A percentile compares a stretch with the other conserved stretches of the same genome.
Evolutionary conservation across 2,113 vertebrate genomes (phyloP).

Genomic region (Tragelaphus imberbis): DNA sequence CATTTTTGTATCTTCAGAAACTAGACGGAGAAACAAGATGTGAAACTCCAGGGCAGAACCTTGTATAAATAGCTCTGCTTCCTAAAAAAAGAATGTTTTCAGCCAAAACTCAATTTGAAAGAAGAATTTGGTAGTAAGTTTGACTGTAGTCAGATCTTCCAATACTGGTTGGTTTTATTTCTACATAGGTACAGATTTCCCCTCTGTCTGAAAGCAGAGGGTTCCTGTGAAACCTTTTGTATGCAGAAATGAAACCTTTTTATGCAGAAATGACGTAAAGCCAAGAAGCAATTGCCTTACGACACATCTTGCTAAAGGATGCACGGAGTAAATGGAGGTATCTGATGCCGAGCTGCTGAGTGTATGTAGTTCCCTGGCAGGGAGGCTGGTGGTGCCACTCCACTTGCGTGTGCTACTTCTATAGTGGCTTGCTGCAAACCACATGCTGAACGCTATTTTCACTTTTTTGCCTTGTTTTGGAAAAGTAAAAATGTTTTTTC

Average conservation of each 20-base stretch:
- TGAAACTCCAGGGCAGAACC: neutral
- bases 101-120: neutral
- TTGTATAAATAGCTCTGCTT: neutral
- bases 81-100: neutral
- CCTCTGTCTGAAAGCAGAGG: neutral
- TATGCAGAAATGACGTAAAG: neutral
- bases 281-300: neutral
- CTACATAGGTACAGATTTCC: neutral
- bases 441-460: neutral
- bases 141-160: neutral
- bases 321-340: neutral
- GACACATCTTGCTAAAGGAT: neutral
- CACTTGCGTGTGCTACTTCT: neutral
- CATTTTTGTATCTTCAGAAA: neutral
- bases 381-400: neutral
- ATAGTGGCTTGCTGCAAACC: neutral
- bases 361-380: neutral
- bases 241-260: neutral
- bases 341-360: neutral
- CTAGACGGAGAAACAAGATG: neutral
- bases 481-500: neutral
- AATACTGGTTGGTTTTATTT: neutral
- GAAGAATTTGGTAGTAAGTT: neutral
- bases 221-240: neutral
- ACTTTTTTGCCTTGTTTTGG: neutral